Evolutionary conservation across 1,140 invertebrate species (phyloP), one percentile per base, ranked within the genome.

Genomic region (Gyrodactylus bullatarudis): DNA sequence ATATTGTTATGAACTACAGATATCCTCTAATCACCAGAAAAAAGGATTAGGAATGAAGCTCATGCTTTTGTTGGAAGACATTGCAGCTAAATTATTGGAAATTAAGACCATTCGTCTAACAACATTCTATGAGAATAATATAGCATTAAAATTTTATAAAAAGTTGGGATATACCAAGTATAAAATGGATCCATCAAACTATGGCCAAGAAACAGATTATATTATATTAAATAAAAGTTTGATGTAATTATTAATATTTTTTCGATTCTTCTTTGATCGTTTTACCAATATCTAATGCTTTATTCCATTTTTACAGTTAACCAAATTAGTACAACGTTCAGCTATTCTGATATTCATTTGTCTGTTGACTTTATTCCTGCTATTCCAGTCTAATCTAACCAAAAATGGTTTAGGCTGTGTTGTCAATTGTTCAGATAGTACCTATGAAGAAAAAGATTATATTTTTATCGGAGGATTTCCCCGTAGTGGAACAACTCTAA

Each of bases 391-490:
- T n/a, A n/a, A n/a, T n/a, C n/a, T n/a, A n/a, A n/a, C n/a, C n/a
- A n/a, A n/a, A n/a, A n/a, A n/a, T n/a, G n/a, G n/a, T n/a, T n/a
- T n/a, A n/a, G n/a, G n/a, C n/a, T n/a, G n/a, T n/a, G n/a, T n/a
- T n/a, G n/a, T n/a, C n/a, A n/a, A n/a, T n/a, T n/a, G n/a, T n/a
- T n/a, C n/a, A n/a, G n/a, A n/a, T n/a, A n/a, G n/a, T n/a, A n/a
- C n/a, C n/a, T n/a, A n/a, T n/a, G n/a, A n/a, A n/a, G 34, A 54
- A 16, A n/a, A 54, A 86, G 89, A 90, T 75, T 83, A 95, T 74
- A 92, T 96, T 77, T 96, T 95, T 82, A 92, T 97, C 79, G 92
- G 92, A 24, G 92, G 92, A 71, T 89, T 96, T 77, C 92, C 92
- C 25, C 85, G 92, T 75, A 94, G 89, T 70, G 93, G 93, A 22